Percentiles rank a stretch among this genome's conserved stretches.
Evolutionary conservation across 2,797 vertebrate species (phyloP).

Genomic region (Molossus alvarezi): DNA sequence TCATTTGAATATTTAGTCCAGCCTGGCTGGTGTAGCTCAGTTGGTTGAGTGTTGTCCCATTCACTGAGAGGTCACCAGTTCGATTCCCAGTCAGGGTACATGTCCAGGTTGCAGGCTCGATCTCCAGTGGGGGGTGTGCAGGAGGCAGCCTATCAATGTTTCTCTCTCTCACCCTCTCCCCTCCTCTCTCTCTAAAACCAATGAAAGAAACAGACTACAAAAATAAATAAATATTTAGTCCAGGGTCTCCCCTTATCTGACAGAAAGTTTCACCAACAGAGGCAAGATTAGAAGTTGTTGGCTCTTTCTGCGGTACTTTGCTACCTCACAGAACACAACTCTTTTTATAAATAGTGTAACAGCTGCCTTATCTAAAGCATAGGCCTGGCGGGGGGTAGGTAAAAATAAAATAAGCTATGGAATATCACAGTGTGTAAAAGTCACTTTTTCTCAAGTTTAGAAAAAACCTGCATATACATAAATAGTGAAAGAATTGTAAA

Average conservation of each 20-base stretch:
- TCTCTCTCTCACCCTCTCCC: no score
- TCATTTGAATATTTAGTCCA: neutral
- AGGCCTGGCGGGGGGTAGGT: neutral
- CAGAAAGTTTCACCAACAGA: neutral
- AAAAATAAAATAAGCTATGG: constrained; percentile 19
- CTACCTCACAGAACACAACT: neutral
- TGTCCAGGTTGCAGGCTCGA: no score
- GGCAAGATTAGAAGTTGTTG: neutral
- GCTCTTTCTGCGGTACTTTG: neutral
- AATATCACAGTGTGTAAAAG: neutral
- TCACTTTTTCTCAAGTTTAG: neutral
- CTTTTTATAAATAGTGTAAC: neutral
- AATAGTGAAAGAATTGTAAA: neutral
- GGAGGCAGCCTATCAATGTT: no score
- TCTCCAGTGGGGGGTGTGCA: no score
- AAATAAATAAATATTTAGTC: neutral
- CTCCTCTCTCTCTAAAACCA: no score
- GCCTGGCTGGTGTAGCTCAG: no score
- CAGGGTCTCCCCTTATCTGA: neutral
- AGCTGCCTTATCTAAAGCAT: neutral
- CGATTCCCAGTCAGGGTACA: no score
- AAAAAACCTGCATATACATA: neutral
- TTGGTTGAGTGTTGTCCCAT: no score
- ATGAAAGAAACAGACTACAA: no score
- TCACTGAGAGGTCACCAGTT: no score